Conservation (phyloP, 2,113 vertebrate species). For the Probosciger aterrimus region DNA sequence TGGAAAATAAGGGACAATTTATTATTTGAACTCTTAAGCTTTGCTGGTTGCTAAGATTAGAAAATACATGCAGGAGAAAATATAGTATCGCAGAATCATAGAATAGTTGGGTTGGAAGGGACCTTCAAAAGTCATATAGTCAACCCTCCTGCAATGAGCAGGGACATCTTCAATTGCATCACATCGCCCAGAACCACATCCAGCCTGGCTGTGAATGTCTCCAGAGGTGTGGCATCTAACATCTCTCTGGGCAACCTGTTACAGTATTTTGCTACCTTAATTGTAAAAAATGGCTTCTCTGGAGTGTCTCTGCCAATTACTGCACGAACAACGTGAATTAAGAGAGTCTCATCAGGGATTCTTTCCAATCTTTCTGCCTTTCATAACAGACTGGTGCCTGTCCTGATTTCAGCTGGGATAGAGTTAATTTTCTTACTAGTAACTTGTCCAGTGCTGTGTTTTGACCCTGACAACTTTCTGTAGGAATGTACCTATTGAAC, state of each 20-base stretch:
- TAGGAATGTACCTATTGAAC: not conserved
- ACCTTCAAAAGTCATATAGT: not conserved
- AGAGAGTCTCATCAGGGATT: not conserved
- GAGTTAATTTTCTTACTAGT: not conserved
- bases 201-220: not conserved
- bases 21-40: not conserved
- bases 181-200: not conserved
- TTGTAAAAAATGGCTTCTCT: not conserved
- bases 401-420: not conserved
- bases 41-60: not conserved
- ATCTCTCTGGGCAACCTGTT: not conserved
- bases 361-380: not conserved
- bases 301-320: not conserved
- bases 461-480: not conserved
- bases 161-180: not conserved
- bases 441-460: not conserved
- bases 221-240: not conserved
- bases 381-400: not conserved
- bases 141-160: not conserved
- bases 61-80: not conserved
- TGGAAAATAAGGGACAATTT: not conserved
- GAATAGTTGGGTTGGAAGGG: not conserved
- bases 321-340: not conserved
- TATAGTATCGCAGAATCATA: not conserved
- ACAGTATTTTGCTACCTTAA: not conserved